Conservation (phyloP, 2,113 vertebrate genomes). For the Miniopterus natalensis region DNA sequence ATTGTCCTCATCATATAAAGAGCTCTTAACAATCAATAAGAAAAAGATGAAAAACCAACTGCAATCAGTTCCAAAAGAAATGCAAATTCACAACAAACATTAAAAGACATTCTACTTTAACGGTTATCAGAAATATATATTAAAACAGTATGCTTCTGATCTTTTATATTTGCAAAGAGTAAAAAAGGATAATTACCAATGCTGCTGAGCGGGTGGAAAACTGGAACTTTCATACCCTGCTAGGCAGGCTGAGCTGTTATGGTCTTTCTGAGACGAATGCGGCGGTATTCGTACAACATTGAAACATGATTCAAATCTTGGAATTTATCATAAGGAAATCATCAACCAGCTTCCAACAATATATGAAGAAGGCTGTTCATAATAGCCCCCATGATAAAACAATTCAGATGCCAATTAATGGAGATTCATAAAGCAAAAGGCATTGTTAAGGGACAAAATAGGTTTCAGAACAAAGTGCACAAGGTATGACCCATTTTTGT, state of each 20-base stretch:
- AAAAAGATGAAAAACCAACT: neutral
- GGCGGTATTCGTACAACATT: neutral
- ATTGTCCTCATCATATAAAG: conserved; percentile 12
- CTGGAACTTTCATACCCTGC: neutral
- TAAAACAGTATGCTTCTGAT: neutral
- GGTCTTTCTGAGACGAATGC: neutral
- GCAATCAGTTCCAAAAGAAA: conserved; percentile 13
- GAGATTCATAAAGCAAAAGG: neutral
- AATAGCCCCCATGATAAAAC: neutral
- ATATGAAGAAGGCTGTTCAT: neutral
- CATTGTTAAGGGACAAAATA: neutral
- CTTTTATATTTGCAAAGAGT: neutral
- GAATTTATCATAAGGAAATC: conserved; percentile 10
- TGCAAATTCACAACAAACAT: neutral
- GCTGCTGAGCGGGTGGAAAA: neutral
- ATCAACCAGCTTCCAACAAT: neutral
- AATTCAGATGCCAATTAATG: neutral
- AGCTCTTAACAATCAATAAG: conserved; percentile 3
- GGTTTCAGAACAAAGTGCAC: neutral
- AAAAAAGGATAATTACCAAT: neutral
- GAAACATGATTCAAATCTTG: neutral
- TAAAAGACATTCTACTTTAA: conserved; percentile 11
- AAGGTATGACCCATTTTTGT: neutral
- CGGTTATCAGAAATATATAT: neutral
- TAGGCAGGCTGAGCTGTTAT: neutral